phyloP scores from a whole-genome alignment of 2,888 invertebrate species.

The Apodemia hepburni region DNA sequence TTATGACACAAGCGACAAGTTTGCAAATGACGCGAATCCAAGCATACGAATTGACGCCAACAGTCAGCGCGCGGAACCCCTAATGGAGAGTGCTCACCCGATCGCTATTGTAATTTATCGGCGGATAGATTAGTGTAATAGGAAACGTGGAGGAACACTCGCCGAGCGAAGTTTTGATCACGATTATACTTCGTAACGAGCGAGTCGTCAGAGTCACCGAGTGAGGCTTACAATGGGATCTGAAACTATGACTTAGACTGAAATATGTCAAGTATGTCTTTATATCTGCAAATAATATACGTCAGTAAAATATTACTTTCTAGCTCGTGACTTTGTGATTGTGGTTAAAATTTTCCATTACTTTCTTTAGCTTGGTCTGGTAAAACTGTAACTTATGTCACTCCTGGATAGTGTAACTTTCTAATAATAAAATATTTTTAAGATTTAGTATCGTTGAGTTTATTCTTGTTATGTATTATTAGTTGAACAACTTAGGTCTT shows the following conservation, averaged over 20 bases:
- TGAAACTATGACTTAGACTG: not conserved
- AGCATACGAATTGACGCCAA: constrained; percentile 56
- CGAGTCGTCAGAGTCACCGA: not conserved
- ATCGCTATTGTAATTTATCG: constrained; percentile 3
- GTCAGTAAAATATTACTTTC: too few relatives aligned
- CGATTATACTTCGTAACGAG: constrained; percentile 1
- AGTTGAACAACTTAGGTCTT: too few relatives aligned
- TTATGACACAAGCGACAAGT: constrained; percentile 40
- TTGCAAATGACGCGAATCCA: constrained; percentile 56
- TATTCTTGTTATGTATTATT: too few relatives aligned
- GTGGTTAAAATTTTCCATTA: too few relatives aligned
- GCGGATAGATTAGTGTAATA: constrained; percentile 3
- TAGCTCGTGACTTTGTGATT: too few relatives aligned
- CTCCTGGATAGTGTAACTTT: too few relatives aligned
- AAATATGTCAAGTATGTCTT: too few relatives aligned
- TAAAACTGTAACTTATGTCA: too few relatives aligned
- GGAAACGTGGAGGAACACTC: not conserved
- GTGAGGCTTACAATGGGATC: not conserved
- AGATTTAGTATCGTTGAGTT: too few relatives aligned
- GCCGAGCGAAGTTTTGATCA: not conserved
- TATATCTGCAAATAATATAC: too few relatives aligned
- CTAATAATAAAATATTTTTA: too few relatives aligned
- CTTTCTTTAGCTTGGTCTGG: too few relatives aligned
- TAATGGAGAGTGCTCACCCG: constrained; percentile 11
- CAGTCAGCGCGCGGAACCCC: constrained; percentile 9